Conservation (phyloP, 2,797 vertebrate genomes). For the Champsocephalus esox region DNA sequence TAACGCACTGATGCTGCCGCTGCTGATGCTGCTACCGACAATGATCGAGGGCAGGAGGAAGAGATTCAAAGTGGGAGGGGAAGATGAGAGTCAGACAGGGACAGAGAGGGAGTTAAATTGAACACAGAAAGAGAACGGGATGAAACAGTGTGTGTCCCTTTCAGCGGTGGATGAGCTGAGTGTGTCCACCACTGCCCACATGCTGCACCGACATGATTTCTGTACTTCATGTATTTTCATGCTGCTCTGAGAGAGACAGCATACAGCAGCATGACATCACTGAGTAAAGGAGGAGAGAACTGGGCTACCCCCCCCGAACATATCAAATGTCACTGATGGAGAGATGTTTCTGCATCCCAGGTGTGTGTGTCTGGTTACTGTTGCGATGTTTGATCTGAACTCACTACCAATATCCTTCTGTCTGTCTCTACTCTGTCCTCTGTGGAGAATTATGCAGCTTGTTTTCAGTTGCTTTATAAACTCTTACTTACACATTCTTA, state of each 20-base stretch:
- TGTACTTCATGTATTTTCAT: slow-evolving; percentile 63
- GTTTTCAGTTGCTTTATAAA: not conserved
- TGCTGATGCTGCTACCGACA: slow-evolving; percentile 58
- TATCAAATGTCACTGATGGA: slow-evolving; percentile 66
- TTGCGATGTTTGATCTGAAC: slow-evolving; percentile 12
- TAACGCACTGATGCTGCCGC: slow-evolving; percentile 71
- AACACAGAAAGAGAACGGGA: slow-evolving; percentile 12
- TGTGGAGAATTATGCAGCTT: not conserved
- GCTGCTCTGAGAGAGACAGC: slow-evolving; percentile 46
- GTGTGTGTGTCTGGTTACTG: slow-evolving; percentile 45
- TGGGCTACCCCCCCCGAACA: slow-evolving; percentile 19
- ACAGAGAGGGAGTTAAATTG: slow-evolving; percentile 15
- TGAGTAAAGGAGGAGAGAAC: slow-evolving; percentile 32
- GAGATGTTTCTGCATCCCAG: slow-evolving; percentile 51
- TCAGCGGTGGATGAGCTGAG: slow-evolving; percentile 15
- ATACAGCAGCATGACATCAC: slow-evolving; percentile 75
- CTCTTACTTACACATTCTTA: not conserved
- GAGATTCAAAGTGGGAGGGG: not conserved
- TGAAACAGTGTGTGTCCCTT: slow-evolving; percentile 7
- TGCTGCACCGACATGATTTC: slow-evolving; percentile 43
- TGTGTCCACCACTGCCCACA: slow-evolving; percentile 31
- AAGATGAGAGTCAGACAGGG: slow-evolving; percentile 30
- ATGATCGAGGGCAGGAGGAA: slow-evolving; percentile 41
- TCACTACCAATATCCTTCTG: not conserved
- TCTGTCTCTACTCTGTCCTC: not conserved